Percentiles rank a stretch among this genome's conserved stretches.
These are phyloP conservation scores for Rugalucina vietnamica DNA, from an alignment of 2,888 invertebrate species.

Conservation along the genomic window DNA sequence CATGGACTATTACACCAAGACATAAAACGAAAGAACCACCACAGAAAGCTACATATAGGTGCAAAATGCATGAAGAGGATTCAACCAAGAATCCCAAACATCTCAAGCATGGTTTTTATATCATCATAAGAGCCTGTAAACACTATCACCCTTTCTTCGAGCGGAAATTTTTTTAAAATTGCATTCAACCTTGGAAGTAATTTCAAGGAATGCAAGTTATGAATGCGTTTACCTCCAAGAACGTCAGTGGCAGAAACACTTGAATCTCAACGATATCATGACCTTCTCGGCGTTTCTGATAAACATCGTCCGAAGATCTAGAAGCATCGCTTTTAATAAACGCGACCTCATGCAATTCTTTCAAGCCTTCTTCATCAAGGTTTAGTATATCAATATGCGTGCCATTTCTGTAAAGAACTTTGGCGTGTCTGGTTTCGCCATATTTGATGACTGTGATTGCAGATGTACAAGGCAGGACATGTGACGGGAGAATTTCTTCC, in stretches of 20 bases:
- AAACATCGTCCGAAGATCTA: constrained; percentile 19
- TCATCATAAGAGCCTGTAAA: no score
- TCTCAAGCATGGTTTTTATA: no score
- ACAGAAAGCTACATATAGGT: no score
- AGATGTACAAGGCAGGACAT: constrained; percentile 77
- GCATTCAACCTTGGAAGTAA: no score
- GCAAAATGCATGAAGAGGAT: no score
- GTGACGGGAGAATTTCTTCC: constrained; percentile 71
- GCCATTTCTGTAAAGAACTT: constrained; percentile 39
- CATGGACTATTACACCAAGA: no score
- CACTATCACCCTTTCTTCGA: no score
- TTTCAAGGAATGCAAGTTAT: no score
- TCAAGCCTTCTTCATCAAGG: constrained; percentile 48
- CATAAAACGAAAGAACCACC: no score
- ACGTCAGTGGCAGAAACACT: constrained; percentile 44
- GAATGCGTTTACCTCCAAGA: constrained; percentile 32
- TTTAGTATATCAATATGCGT: constrained; percentile 28
- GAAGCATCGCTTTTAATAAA: constrained; percentile 41
- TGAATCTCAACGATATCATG: constrained; percentile 59
- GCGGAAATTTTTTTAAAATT: no score
- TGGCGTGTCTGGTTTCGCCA: constrained; percentile 58
- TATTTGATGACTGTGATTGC: constrained; percentile 74
- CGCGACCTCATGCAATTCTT: constrained; percentile 46
- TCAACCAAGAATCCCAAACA: no score
- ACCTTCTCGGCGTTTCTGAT: constrained; percentile 48